These are phyloP conservation scores for Troilus luridus DNA, from an alignment of 2,888 invertebrate species.

Conservation along the genomic window DNA sequence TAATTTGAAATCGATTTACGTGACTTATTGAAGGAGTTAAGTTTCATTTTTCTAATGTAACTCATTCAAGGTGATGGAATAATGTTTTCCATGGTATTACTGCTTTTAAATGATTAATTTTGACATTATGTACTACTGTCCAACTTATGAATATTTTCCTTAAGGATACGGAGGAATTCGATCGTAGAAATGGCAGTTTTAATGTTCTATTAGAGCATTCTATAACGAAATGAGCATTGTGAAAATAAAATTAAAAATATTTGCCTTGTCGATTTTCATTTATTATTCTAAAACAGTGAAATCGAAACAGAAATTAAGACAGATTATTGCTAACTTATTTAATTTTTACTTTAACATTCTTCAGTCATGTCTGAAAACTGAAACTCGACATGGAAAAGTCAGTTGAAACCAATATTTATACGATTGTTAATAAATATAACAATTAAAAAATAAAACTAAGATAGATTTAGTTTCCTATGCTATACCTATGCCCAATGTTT, in stretches of 20 bases:
- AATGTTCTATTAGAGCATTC: slow-evolving; percentile 9
- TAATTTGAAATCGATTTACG: neutral
- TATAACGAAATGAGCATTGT: neutral
- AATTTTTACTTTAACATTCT: too few species aligned
- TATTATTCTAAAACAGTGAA: neutral
- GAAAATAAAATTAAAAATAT: neutral
- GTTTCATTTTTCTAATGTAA: neutral
- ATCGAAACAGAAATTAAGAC: too few species aligned
- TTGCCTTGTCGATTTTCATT: neutral
- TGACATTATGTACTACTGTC: neutral
- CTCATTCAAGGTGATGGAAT: neutral
- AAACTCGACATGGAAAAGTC: too few species aligned
- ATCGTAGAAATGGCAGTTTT: slow-evolving; percentile 29
- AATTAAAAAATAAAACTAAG: too few species aligned
- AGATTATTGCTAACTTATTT: too few species aligned
- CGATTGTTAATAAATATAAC: too few species aligned
- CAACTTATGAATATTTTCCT: neutral
- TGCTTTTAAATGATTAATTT: neutral
- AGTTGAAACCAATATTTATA: too few species aligned
- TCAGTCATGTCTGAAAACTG: too few species aligned
- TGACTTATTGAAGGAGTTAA: neutral
- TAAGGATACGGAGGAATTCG: neutral
- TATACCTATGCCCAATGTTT: too few species aligned
- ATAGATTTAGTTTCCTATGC: too few species aligned
- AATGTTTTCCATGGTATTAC: neutral